Percentiles rank a stretch among this genome's conserved stretches.
phyloP scores from a whole-genome alignment of 2,113 vertebrate species.

The Anarrhichthys ocellatus region DNA sequence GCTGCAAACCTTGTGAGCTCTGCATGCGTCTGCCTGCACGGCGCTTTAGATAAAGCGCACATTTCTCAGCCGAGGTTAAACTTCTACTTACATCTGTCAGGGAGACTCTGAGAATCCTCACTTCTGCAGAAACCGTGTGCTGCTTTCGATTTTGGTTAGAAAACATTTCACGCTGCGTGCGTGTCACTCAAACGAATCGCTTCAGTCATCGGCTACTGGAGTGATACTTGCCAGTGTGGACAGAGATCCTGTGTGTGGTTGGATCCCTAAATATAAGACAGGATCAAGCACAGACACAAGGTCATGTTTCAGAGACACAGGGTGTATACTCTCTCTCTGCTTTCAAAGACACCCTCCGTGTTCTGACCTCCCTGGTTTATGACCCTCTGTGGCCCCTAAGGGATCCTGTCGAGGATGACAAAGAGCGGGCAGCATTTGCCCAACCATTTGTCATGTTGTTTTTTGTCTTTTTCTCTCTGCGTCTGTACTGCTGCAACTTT shows the following conservation, averaged over 20 bases:
- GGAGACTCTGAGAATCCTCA: not conserved
- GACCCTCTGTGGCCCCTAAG: slow-evolving; percentile 30
- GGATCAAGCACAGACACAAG: slow-evolving; percentile 12
- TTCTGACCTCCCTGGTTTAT: slow-evolving; percentile 39
- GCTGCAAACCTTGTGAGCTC: not conserved
- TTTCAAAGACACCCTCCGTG: slow-evolving; percentile 31
- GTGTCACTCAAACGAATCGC: too few relatives aligned
- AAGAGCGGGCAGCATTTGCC: slow-evolving; percentile 13
- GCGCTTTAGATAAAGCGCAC: not conserved
- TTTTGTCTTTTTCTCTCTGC: slow-evolving; percentile 4
- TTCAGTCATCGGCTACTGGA: not conserved
- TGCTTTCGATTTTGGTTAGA: not conserved
- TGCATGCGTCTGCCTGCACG: not conserved
- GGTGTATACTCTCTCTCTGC: slow-evolving; percentile 28
- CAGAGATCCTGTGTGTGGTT: slow-evolving; percentile 12
- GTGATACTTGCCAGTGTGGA: slow-evolving; percentile 13
- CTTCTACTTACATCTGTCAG: not conserved
- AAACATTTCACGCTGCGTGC: not conserved
- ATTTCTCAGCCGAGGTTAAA: not conserved
- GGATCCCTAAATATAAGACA: slow-evolving; percentile 31
- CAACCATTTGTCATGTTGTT: slow-evolving; percentile 46
- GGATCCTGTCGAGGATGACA: slow-evolving; percentile 26
- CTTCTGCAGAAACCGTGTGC: not conserved
- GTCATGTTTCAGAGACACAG: slow-evolving; percentile 12
- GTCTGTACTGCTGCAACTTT: slow-evolving; percentile 36